A percentile compares a stretch with the other conserved stretches of the same genome.
These are phyloP conservation scores for Saimiri boliviensis DNA, from an alignment of 2,113 vertebrate genomes.

Conservation along the genomic window DNA sequence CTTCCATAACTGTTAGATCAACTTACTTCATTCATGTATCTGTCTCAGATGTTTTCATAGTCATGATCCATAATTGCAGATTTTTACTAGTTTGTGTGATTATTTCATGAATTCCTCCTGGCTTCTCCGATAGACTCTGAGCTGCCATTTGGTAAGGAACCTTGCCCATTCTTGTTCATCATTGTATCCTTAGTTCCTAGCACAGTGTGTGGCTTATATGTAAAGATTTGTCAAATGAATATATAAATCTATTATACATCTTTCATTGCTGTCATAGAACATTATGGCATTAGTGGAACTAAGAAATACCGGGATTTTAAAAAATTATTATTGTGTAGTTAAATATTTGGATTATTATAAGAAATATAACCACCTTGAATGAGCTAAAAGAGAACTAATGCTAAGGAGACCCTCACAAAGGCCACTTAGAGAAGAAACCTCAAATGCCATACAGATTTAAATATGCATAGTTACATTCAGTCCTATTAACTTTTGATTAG, in stretches of 20 bases:
- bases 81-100: not conserved
- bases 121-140: not conserved
- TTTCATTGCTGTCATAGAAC: not conserved
- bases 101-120: not conserved
- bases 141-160: not conserved
- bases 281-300: not conserved
- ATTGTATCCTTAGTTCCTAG: not conserved
- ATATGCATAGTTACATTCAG: no score
- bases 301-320: slow-evolving; percentile 27
- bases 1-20: slow-evolving; percentile 5
- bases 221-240: slow-evolving; percentile 15
- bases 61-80: not conserved
- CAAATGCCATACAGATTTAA: no score
- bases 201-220: not conserved
- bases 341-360: slow-evolving; percentile 25
- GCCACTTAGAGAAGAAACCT: not conserved
- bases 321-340: slow-evolving; percentile 17
- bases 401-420: slow-evolving; percentile 1
- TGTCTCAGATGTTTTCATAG: not conserved
- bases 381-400: not conserved
- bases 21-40: not conserved
- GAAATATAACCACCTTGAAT: not conserved
- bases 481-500: no score
- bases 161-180: not conserved
- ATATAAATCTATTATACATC: not conserved